Conservation (phyloP, 2,888 invertebrate species). For the Apodemia hepburni region DNA sequence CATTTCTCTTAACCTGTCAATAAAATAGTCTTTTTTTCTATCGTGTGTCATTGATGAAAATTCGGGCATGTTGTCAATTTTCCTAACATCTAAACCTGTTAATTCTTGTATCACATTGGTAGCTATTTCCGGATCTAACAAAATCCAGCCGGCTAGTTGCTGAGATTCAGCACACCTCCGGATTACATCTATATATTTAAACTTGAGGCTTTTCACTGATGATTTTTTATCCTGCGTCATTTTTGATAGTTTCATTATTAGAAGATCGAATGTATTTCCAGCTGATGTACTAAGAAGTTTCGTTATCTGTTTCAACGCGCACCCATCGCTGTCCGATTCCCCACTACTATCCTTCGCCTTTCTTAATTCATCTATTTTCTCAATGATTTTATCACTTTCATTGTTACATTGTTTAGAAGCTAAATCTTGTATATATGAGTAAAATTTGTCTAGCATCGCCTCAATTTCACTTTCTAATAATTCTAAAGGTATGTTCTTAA, state of each 20-base stretch:
- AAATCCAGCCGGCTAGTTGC: constrained; percentile 54
- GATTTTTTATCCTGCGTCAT: constrained; percentile 55
- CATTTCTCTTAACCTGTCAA: constrained; percentile 52
- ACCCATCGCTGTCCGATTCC: constrained; percentile 44
- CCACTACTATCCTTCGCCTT: constrained; percentile 38
- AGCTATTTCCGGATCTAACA: constrained; percentile 56
- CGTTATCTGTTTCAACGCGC: constrained; percentile 50
- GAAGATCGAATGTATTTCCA: constrained; percentile 56
- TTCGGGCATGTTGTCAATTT: constrained; percentile 46
- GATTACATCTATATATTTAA: constrained; percentile 62
- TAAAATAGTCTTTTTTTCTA: constrained; percentile 56
- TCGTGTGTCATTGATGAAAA: constrained; percentile 45
- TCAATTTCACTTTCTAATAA: constrained; percentile 61
- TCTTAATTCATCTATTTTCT: constrained; percentile 53
- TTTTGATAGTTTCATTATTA: constrained; percentile 60
- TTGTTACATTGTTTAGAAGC: constrained; percentile 46
- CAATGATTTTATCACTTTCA: constrained; percentile 52
- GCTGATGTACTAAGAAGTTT: constrained; percentile 52
- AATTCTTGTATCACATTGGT: constrained; percentile 59
- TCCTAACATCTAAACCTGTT: constrained; percentile 50
- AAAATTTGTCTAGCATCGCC: constrained; percentile 60
- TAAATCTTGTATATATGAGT: constrained; percentile 58
- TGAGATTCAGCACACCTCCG: constrained; percentile 57
- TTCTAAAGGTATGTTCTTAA: constrained; percentile 57
- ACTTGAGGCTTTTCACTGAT: constrained; percentile 55